Percentiles rank a stretch among this genome's conserved stretches.
These are phyloP conservation scores for Synaphobranchus kaupii DNA, from an alignment of 2,797 vertebrate species.

Conservation along the genomic window DNA sequence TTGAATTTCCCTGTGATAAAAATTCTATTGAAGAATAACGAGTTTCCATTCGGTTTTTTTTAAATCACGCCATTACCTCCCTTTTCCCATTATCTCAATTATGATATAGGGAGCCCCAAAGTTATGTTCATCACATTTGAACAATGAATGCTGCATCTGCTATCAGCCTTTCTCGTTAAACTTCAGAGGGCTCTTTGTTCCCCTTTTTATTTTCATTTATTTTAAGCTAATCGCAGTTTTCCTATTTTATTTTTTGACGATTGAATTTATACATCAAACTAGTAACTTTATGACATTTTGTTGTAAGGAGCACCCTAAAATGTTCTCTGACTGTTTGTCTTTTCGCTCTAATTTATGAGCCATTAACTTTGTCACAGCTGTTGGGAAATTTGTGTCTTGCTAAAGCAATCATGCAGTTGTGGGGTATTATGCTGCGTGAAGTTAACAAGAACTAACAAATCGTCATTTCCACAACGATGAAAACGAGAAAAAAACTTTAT, in stretches of 20 bases:
- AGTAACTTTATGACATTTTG: neutral
- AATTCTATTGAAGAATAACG: constrained; percentile 2
- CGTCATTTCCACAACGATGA: neutral
- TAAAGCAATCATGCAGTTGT: neutral
- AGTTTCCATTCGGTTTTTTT: neutral
- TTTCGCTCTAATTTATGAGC: neutral
- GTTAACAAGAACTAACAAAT: neutral
- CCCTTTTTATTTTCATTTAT: neutral
- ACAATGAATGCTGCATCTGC: neutral
- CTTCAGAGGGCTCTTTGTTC: neutral
- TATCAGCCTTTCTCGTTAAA: neutral
- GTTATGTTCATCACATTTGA: neutral
- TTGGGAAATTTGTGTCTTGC: neutral
- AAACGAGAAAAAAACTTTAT: neutral
- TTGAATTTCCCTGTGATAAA: constrained; percentile 19
- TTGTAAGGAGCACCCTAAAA: neutral
- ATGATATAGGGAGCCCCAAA: constrained; percentile 12
- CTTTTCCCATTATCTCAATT: constrained; percentile 3
- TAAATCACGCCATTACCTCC: constrained; percentile 1
- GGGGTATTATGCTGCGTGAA: neutral
- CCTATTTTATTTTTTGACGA: neutral
- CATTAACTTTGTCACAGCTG: neutral
- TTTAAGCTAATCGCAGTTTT: neutral
- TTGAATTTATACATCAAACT: neutral
- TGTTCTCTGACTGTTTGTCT: neutral